Base-by-base conservation (phyloP, 2,113 vertebrate species). In the Chloropsis hardwickii region DNA sequence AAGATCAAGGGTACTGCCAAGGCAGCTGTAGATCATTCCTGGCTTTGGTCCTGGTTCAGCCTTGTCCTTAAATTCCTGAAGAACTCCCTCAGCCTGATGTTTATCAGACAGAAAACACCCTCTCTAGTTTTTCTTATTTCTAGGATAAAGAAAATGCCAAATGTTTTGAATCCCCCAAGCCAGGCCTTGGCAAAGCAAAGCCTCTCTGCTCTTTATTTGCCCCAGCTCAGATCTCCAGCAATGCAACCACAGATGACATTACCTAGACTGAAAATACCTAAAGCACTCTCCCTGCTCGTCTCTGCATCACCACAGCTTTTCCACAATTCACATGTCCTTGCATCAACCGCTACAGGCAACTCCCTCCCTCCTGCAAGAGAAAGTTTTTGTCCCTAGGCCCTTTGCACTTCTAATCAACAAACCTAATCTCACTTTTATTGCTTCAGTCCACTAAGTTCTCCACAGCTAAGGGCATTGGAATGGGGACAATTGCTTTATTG, bases 1-100 rank as follows among this genome's bases (percentile, higher is more conserved):
- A 83, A 88, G 91, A 92, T 95, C 80, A 97, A 95, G 92, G 94
- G 37, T 54, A 73, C 35, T 84, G 92, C 88, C 95, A 93, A 93
- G 86, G 81, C 86, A 94, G 51, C 83, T 81, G 67, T 60, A 93
- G 29, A 91, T 88, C 67, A 94, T 94, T 90, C 67, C 86, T 40
- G 50, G 45, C 74, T 82, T 82, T 35, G n/a, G 39, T 88, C 51
- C 44, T 45, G 5, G n/a, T 35, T 94, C 80, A 78, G 64, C 76
- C 88, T 92, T 91, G 88, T 78, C 82, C 80, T 94, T 86, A 37
- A 74, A 62, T 57, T 69, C 2, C 76, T 54, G 0, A 80, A 88
- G 61, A 85, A 65, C 54, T 77, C 86, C 56, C 81, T 90, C 64
- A 90, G 64, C 35, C 88, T 74, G 67, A 86, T 53, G 13, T 56